phyloP scores from a whole-genome alignment of 2,888 invertebrate genomes.

The Scaptomyza reducta region DNA sequence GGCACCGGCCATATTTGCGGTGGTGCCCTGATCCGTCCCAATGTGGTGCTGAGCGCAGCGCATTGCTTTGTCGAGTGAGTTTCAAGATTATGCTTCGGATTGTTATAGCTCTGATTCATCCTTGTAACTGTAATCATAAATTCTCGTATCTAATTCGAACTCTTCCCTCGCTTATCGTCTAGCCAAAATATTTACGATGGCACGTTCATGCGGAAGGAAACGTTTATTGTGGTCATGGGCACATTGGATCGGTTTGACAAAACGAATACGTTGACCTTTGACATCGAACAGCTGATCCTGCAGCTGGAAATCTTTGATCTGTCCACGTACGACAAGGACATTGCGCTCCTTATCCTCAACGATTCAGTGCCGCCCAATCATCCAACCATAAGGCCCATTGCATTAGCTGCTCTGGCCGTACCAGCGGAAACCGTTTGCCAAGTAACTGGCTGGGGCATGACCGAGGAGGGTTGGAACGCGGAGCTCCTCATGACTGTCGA shows the following conservation, averaged over 20 bases:
- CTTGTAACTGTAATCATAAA: too few relatives aligned
- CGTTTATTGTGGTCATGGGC: slow-evolving; percentile 81
- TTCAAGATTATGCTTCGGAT: too few relatives aligned
- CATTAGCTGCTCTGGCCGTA: slow-evolving; percentile 49
- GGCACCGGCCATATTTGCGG: slow-evolving; percentile 82
- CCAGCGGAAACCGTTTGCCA: slow-evolving; percentile 70
- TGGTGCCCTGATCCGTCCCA: slow-evolving; percentile 72
- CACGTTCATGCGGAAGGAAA: slow-evolving; percentile 54
- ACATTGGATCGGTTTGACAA: slow-evolving; percentile 77
- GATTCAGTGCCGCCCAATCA: slow-evolving; percentile 75
- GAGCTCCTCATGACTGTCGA: slow-evolving; percentile 73
- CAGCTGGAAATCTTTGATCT: slow-evolving; percentile 63
- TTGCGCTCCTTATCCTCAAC: slow-evolving; percentile 75
- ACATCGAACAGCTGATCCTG: slow-evolving; percentile 62
- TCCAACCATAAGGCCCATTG: slow-evolving; percentile 76
- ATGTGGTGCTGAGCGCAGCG: slow-evolving; percentile 78
- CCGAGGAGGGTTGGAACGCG: slow-evolving; percentile 62
- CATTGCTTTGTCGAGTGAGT: slow-evolving; percentile 83
- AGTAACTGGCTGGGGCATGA: slow-evolving; percentile 82
- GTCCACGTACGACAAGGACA: slow-evolving; percentile 71
- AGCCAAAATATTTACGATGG: slow-evolving; percentile 62
- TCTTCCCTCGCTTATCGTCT: neutral
- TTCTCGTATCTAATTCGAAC: neutral
- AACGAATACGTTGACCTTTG: slow-evolving; percentile 69
- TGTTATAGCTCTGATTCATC: too few relatives aligned